phyloP scores from a whole-genome alignment of 2,113 vertebrate genomes.

The Plotosus lineatus region DNA sequence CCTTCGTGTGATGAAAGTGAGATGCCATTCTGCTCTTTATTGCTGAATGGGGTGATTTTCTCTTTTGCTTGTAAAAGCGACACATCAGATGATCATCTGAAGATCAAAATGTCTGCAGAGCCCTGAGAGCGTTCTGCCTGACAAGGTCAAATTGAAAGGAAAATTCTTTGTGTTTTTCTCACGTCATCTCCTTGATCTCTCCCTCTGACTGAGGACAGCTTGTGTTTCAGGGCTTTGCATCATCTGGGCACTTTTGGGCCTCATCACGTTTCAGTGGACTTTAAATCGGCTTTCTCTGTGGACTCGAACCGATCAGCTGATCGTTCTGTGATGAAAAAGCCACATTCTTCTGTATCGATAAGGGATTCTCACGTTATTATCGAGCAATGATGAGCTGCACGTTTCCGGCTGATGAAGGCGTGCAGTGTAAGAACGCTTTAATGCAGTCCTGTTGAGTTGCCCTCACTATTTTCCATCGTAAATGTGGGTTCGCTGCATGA shows the following conservation, averaged over 20 bases:
- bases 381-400: constrained; percentile 40
- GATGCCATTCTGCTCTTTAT: constrained; percentile 2
- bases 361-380: constrained; percentile 39
- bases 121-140: constrained; percentile 17
- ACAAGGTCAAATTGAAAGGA: constrained; percentile 36
- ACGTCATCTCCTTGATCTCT: constrained; percentile 48
- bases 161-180: constrained; percentile 32
- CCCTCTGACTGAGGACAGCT: constrained; percentile 35
- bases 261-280: constrained; percentile 11
- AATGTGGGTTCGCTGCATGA: neutral
- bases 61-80: constrained; percentile 27
- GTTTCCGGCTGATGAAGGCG: neutral
- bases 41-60: constrained; percentile 24
- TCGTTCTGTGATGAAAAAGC: constrained; percentile 44
- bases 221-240: constrained; percentile 58
- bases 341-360: constrained; percentile 11
- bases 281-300: constrained; percentile 45
- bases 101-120: constrained; percentile 27
- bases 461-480: neutral
- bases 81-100: constrained; percentile 20
- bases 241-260: constrained; percentile 41
- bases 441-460: neutral
- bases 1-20: neutral
- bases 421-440: neutral
- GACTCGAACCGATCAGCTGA: constrained; percentile 40